Conservation (phyloP, 1,140 invertebrate genomes). For the Notospermus geniculatus region DNA sequence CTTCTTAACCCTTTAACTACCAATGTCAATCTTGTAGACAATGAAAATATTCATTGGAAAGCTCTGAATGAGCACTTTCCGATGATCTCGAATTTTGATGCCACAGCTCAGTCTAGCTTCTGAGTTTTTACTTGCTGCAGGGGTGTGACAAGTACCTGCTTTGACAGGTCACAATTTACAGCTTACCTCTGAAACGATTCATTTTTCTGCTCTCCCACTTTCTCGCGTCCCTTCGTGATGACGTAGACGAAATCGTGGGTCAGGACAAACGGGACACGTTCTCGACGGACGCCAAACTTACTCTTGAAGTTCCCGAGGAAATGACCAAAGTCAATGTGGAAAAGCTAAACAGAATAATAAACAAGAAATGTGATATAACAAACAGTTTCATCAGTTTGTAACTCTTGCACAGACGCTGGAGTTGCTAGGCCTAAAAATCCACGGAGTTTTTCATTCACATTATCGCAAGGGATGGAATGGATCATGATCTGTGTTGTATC, state of each 20-base stretch:
- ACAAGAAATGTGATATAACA: background rate
- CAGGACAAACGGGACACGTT: slow-evolving; percentile 96
- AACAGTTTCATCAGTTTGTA: background rate
- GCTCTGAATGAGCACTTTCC: too few relatives aligned
- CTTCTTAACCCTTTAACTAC: too few relatives aligned
- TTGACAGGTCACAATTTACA: slow-evolving; percentile 59
- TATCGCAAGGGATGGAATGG: background rate
- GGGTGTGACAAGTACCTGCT: background rate
- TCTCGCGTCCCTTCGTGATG: slow-evolving; percentile 66
- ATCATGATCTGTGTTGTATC: background rate
- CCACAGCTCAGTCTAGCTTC: background rate
- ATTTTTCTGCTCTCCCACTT: slow-evolving; percentile 56
- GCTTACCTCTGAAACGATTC: slow-evolving; percentile 38
- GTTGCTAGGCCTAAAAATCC: background rate
- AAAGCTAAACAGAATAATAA: slow-evolving; percentile 66
- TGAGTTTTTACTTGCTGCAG: slow-evolving; percentile 8
- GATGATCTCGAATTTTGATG: background rate
- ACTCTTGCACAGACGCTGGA: background rate
- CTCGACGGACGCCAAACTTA: slow-evolving; percentile 93
- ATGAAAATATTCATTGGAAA: too few relatives aligned
- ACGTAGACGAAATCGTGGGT: slow-evolving; percentile 97
- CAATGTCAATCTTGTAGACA: too few relatives aligned
- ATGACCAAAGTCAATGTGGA: slow-evolving; percentile 99
- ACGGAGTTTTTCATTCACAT: background rate
- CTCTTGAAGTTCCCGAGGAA: slow-evolving; percentile 98